Base-by-base conservation (phyloP, 2,113 vertebrate genomes). In the Loxodonta africana region DNA sequence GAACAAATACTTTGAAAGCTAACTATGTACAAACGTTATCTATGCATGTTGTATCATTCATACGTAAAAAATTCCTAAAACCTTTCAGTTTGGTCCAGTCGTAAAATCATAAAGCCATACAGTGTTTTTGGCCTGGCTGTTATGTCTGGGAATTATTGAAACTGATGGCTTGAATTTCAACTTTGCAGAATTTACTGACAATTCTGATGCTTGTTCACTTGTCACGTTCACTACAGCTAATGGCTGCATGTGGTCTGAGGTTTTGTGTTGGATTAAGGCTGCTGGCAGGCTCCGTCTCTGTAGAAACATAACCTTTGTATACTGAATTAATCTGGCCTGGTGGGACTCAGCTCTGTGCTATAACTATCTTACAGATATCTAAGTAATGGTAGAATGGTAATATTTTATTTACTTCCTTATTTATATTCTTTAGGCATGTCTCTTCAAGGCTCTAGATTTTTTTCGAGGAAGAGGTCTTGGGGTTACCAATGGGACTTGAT, bases 191-290 rank as follows among this genome's bases (percentile, higher is more conserved):
- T 88, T 78, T 84, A 78, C 78, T 15, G 80, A 76, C 15, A 76
- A 33, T 85, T 81, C 57, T 8, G 51, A 60, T 7, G 53, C 14
- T 26, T 33, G n/a, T 71, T 91, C 74, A 53, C 44, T 28, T 85
- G 62, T 44, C 57, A 11, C 91, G 83, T 97, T 96, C 95, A 77
- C 73, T 96, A 85, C 77, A 76, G 89, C 82, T 78, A 82, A 94
- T 74, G 90, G 93, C 41, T 84, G 30, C 37, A 20, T 96, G 88
- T 93, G 96, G 88, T 78, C 94, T 95, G 91, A 94, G 88, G 95
- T 89, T 97, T 90, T 67, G 33, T 6, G 65, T 88, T 62, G 95
- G 80, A 92, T 97, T 84, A 89, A 37, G 65, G 46, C 53, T 60
- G 67, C 62, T 88, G 83, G 85, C 28, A 76, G 74, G 78, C 33